Evolutionary conservation across 2,888 invertebrate species (phyloP).

Genomic region (Andricus quercusramuli): DNA sequence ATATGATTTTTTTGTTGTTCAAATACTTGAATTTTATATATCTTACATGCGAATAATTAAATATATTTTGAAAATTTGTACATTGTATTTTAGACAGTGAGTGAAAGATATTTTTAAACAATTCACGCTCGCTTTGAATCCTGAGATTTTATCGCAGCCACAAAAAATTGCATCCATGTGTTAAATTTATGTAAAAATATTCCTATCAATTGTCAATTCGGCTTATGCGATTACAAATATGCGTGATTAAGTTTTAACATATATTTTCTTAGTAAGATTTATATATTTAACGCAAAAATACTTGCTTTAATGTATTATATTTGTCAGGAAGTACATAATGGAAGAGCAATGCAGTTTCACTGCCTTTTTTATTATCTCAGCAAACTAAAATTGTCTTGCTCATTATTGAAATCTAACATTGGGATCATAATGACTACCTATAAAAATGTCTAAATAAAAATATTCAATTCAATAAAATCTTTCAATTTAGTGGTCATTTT

Average conservation of each 20-base stretch:
- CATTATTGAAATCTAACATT: not conserved
- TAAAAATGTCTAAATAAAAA: not conserved
- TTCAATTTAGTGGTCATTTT: not conserved
- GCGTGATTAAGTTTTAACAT: constrained; percentile 8
- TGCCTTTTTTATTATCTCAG: constrained; percentile 13
- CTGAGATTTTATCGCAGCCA: not conserved
- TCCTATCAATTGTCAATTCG: constrained; percentile 2
- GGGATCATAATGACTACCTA: not conserved
- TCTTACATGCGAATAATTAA: not conserved
- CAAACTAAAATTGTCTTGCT: constrained; percentile 8
- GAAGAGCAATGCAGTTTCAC: constrained; percentile 12
- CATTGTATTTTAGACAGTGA: not conserved
- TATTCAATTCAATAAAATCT: not conserved
- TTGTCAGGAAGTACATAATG: constrained; percentile 14
- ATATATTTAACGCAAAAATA: constrained; percentile 8
- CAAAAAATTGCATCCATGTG: not conserved
- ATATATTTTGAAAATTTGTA: constrained; percentile 1
- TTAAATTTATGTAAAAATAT: constrained; percentile 17
- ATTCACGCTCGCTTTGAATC: not conserved
- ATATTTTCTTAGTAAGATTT: constrained; percentile 21
- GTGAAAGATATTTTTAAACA: not conserved
- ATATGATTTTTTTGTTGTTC: not conserved
- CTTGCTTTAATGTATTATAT: constrained; percentile 10
- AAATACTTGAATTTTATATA: not conserved
- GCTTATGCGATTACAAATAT: constrained; percentile 14